These are phyloP conservation scores for Malthinus seriepunctatus DNA, from an alignment of 2,888 invertebrate species.

Conservation along the genomic window DNA sequence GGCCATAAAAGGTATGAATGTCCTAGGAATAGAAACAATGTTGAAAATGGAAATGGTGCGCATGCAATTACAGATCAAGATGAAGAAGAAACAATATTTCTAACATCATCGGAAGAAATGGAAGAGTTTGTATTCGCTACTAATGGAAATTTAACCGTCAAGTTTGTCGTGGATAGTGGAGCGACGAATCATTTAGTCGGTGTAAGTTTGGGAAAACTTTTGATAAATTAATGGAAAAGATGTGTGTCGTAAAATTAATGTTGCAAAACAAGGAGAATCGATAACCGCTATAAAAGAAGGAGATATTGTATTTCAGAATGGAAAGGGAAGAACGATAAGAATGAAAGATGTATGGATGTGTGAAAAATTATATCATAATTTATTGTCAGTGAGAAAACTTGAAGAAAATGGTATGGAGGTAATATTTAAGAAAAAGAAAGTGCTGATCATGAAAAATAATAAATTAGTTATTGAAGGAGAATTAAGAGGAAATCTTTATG, in stretches of 20 bases:
- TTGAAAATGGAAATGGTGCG: too few relatives aligned
- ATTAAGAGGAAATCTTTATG: background rate
- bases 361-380: constrained; percentile 18
- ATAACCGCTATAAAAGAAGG: constrained; percentile 30
- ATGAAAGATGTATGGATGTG: constrained; percentile 23
- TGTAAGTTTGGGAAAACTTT: too few relatives aligned
- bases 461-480: background rate
- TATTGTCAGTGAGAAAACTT: constrained; percentile 23
- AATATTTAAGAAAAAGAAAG: constrained; percentile 10
- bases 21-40: too few relatives aligned
- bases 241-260: constrained; percentile 29
- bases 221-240: constrained; percentile 20
- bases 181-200: constrained; percentile 35
- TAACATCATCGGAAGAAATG: background rate
- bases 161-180: constrained; percentile 35
- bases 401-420: constrained; percentile 16
- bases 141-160: constrained; percentile 14
- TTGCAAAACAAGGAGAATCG: constrained; percentile 33
- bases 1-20: background rate
- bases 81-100: background rate
- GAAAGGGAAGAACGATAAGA: constrained; percentile 1
- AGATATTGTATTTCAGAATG: constrained; percentile 25
- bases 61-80: background rate
- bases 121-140: too few relatives aligned
- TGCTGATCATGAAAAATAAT: constrained; percentile 6